phyloP scores from a whole-genome alignment of 2,113 vertebrate species.

The Cnemophilus loriae region DNA sequence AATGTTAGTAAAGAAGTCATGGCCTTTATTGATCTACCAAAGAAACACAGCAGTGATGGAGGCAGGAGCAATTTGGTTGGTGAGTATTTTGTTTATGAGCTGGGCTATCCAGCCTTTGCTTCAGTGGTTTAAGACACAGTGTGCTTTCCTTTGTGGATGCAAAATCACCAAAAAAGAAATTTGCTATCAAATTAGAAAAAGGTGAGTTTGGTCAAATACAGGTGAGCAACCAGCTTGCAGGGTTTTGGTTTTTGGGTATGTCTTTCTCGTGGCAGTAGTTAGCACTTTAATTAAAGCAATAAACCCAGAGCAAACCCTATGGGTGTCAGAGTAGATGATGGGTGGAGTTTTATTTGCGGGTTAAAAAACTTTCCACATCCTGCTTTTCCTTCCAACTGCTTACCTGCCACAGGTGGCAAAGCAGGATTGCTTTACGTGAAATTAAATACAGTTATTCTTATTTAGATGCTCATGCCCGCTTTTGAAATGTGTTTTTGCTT shows the following conservation, averaged over 20 bases:
- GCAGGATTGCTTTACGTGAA: neutral
- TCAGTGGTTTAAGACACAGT: neutral
- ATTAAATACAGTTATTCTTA: neutral
- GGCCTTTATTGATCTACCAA: constrained; percentile 27
- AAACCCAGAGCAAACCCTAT: neutral
- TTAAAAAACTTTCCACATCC: neutral
- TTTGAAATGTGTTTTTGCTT: neutral
- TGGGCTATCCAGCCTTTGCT: neutral
- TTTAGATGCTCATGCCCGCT: neutral
- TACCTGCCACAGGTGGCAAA: neutral
- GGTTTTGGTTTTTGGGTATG: neutral
- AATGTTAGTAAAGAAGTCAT: constrained; percentile 24
- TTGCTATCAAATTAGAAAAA: neutral
- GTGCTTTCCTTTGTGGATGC: neutral
- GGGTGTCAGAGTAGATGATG: neutral
- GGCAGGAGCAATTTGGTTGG: neutral
- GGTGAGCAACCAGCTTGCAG: neutral
- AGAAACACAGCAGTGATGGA: neutral
- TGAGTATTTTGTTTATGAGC: neutral
- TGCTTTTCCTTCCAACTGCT: neutral
- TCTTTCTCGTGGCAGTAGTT: neutral
- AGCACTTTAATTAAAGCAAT: neutral
- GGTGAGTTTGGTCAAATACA: neutral
- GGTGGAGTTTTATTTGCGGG: neutral
- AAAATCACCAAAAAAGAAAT: neutral